Conservation (phyloP, 2,888 invertebrate species). For the Drosophila prostipennis region DNA sequence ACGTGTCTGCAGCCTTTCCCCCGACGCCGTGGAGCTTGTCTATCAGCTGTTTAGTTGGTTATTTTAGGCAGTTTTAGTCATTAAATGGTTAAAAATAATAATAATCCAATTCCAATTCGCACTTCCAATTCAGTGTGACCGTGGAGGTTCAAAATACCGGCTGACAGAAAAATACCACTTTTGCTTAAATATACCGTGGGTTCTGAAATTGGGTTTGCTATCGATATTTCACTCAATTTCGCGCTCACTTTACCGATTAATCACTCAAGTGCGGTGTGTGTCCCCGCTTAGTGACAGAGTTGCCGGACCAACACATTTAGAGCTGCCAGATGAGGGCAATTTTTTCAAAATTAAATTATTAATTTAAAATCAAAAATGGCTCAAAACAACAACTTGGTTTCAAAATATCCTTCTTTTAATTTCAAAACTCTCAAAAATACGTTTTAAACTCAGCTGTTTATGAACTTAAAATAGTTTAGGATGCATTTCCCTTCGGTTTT, state of each 20-base stretch:
- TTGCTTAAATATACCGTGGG: no score
- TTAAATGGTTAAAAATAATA: constrained; percentile 2
- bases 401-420: constrained; percentile 1
- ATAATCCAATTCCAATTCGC: constrained; percentile 6
- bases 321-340: not conserved
- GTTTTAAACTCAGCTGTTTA: not conserved
- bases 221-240: no score
- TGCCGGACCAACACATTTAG: not conserved
- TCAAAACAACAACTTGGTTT: not conserved
- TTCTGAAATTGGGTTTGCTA: no score
- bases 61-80: not conserved
- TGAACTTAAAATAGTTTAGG: constrained; percentile 21
- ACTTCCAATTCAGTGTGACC: constrained; percentile 4
- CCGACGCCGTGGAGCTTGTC: not conserved
- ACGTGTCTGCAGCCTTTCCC: no score
- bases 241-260: no score
- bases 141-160: no score
- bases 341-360: not conserved
- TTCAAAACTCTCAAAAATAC: not conserved
- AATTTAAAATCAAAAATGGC: not conserved
- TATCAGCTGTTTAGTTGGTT: no score
- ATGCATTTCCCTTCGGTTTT: constrained; percentile 2
- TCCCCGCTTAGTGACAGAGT: not conserved
- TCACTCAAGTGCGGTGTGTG: not conserved
- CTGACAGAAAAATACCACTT: no score